Evolutionary conservation across 2,797 vertebrate genomes (phyloP).

Genomic region (Stomatorhinus walkeri): DNA sequence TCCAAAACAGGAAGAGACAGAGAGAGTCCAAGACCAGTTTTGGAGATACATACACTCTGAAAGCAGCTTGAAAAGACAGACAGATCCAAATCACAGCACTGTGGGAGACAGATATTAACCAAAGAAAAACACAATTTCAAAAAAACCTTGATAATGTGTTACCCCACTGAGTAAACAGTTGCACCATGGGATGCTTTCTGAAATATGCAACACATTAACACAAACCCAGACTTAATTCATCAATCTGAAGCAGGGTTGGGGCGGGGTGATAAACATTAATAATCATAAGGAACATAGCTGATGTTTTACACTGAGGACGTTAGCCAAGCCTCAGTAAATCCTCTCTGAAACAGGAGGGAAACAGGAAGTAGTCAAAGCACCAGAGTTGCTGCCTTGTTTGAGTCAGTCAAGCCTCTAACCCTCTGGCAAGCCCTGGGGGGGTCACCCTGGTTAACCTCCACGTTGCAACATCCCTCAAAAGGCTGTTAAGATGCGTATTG

Average conservation of each 20-base stretch:
- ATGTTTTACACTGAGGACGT: not conserved
- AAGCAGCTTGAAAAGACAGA: conserved; percentile 13
- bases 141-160: not conserved
- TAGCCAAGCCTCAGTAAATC: not conserved
- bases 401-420: not conserved
- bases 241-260: not conserved
- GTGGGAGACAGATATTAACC: conserved; percentile 7
- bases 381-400: not conserved
- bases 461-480: not conserved
- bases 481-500: not conserved
- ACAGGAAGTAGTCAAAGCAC: not conserved
- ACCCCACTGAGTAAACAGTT: not conserved
- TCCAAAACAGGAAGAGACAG: not conserved
- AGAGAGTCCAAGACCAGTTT: not conserved
- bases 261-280: not conserved
- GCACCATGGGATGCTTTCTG: not conserved
- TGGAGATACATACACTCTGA: not conserved
- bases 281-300: not conserved
- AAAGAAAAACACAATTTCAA: not conserved
- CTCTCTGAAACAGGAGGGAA: not conserved
- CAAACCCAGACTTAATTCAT: not conserved
- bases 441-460: not conserved
- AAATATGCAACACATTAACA: conserved; percentile 4
- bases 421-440: not conserved
- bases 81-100: conserved; percentile 2